These are phyloP conservation scores for Drosophila anceps DNA, from an alignment of 2,888 invertebrate species.

Conservation along the genomic window DNA sequence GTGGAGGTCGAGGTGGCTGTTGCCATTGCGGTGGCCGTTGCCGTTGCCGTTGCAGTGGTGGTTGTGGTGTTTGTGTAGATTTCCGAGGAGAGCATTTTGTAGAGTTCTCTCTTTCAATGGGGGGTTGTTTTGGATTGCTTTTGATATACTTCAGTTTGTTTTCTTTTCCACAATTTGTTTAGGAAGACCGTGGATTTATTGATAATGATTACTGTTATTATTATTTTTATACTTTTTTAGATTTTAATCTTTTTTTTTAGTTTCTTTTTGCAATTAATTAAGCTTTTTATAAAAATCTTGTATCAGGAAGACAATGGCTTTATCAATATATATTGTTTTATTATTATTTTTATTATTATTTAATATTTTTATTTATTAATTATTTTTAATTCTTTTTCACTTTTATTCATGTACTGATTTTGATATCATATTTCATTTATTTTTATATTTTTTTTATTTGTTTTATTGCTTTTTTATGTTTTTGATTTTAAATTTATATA, in stretches of 20 bases:
- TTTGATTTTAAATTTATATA: background rate
- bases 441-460: background rate
- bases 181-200: constrained; percentile 37
- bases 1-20: constrained; percentile 30
- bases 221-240: background rate
- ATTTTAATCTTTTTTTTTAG: background rate
- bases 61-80: constrained; percentile 61
- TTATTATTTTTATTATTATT: no score
- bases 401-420: no score
- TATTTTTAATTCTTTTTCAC: no score
- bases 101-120: constrained; percentile 25
- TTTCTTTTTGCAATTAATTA: background rate
- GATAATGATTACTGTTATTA: background rate
- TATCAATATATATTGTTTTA: background rate
- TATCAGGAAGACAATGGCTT: constrained; percentile 10
- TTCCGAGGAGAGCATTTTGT: constrained; percentile 72
- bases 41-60: constrained; percentile 49
- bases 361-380: background rate
- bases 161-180: constrained; percentile 8
- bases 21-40: constrained; percentile 39
- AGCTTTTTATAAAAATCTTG: no score
- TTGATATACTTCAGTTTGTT: constrained; percentile 1
- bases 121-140: constrained; percentile 28
- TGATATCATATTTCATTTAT: background rate
- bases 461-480: background rate